Base-by-base conservation (phyloP, 2,888 invertebrate species). In the Elegia similella region DNA sequence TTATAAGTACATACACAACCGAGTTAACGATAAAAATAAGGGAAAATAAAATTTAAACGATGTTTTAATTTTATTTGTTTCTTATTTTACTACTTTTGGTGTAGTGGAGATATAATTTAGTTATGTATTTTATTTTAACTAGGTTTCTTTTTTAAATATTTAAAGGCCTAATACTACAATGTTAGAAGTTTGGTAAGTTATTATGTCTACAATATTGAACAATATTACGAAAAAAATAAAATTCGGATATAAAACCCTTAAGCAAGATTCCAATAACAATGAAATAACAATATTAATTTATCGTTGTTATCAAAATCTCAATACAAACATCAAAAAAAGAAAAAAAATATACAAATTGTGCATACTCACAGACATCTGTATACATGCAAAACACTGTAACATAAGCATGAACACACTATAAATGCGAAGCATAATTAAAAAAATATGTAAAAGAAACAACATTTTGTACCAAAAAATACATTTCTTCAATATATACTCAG, bases 1-100 rank as follows among this genome's bases (percentile, higher is more conserved):
- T 75, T 74, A 92, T 92, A 93, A 93, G 92, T 93, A 93, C 90
- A 90, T 86, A 92, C 91, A 90, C 88, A 91, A 91, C 88, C 89
- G 86, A 88, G 84, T 82, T 79, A 84, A 82, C 72, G 73, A 79
- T 83, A 81, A 70, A 77, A 79, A 73, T 76, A 82, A 75, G 72
- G 74, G 69, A 66, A 73, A 76, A 78, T 76, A 69, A 68, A 69
- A 62, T 69, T 65, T 72, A 74, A 78, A 79, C 80, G 78, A 77
- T 69, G 68, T 70, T 72, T 69, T 71, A 66, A 71, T 68, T 63
- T 65, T 69, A 67, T 68, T 70, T 67, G 65, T 69, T 69, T 73
- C 77, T 76, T 77, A 78, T 69, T 72, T 71, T 63, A 62, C 78
- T 83, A 84, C 72, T 84, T 38, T 88, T 82, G 78, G 86, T 87